These are phyloP conservation scores for Noctua pronuba DNA, from an alignment of 2,888 invertebrate species.

Conservation along the genomic window DNA sequence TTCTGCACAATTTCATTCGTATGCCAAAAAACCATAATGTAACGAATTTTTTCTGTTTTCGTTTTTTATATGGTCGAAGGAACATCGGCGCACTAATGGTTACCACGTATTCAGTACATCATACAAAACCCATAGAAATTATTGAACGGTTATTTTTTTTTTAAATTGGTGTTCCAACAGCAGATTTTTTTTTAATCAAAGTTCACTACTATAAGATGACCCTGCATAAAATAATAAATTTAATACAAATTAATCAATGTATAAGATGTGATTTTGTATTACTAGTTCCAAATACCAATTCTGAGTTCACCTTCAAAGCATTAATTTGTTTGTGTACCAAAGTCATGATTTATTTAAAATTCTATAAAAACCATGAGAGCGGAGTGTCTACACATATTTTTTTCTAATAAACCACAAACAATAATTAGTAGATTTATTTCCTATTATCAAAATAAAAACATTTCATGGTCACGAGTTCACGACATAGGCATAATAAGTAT, in stretches of 20 bases:
- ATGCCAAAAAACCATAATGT: background rate
- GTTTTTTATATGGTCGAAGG: background rate
- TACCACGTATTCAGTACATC: too few relatives aligned
- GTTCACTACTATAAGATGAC: too few relatives aligned
- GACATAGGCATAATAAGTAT: conserved; percentile 25
- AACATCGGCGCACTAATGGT: too few relatives aligned
- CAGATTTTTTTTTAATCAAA: too few relatives aligned
- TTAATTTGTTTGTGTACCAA: conserved; percentile 3
- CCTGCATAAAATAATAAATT: background rate
- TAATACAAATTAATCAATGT: background rate
- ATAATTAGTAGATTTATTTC: conserved; percentile 6
- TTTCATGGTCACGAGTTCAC: conserved; percentile 57
- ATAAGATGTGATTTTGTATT: background rate
- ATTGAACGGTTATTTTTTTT: too few relatives aligned
- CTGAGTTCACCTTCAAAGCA: background rate
- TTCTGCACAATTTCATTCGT: background rate
- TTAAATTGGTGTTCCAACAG: too few relatives aligned
- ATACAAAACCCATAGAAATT: too few relatives aligned
- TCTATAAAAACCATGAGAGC: background rate
- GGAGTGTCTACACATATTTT: background rate
- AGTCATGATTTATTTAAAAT: conserved; percentile 4
- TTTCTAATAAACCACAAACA: conserved; percentile 2
- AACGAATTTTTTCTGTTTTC: background rate
- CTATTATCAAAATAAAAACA: conserved; percentile 24
- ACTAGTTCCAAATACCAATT: background rate